Evolutionary conservation across 1,140 invertebrate genomes (phyloP), one percentile per base, ranked within the genome.

Genomic region (Venturia canescens): DNA sequence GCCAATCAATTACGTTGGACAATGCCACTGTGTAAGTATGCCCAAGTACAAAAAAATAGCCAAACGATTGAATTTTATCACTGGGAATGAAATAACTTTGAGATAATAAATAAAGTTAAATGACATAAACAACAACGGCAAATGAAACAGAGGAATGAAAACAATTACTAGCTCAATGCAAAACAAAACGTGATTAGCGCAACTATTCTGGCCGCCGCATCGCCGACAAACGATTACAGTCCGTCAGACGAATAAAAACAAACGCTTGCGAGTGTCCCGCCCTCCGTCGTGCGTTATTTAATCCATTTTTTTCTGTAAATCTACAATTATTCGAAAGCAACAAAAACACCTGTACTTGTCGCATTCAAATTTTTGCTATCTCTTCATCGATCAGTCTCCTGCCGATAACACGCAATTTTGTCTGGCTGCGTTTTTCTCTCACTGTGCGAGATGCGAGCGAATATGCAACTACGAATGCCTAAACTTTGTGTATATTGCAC

Each of bases 21-120:
- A 91, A 92, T 90, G 90, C 89, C 81, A 89, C 91, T 86, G 90
- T 92, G 91, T 92, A 89, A 92, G 91, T 92, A 92, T 87, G 66
- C 50, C 57, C 70, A 57, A 29, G 57, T 60, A 82, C 57, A 82
- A 16, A 29, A 82, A 69, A 57, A 7, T 23, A 53, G 26, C 60
- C 63, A 38, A 78, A 44, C 34, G 72, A 77, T 66, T 31, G 26
- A 72, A 34, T 38, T 11, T 69, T 31, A 34, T 29, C 44, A 57
- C 53, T 26, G 31, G n/a, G 27, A 72, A 44, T 0, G 70, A 9
- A 18, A 48, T 44, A 72, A 50, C 1, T 44, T 72, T 15, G 44
- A 72, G 13, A 44, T 7, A 72, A 44, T 3, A 53, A 57, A 27
- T 34, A 29, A 71, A 15, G n/a, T 27, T 3, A 70, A 70, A 71